A percentile compares a stretch with the other conserved stretches of the same genome.
These are phyloP conservation scores for Chiroxiphia lanceolata DNA, from an alignment of 2,797 vertebrate genomes.

Conservation along the genomic window DNA sequence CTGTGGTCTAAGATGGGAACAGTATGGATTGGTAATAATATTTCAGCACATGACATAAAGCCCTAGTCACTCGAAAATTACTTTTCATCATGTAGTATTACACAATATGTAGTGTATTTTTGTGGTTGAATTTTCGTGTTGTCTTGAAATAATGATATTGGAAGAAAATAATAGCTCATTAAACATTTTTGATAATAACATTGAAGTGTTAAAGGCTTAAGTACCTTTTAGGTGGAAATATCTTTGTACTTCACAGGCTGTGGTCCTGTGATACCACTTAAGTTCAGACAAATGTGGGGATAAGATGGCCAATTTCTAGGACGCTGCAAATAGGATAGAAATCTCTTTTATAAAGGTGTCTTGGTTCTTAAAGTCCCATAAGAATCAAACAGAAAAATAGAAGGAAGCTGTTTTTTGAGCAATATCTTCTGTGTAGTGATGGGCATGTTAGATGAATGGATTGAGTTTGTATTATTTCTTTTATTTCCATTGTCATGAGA, in stretches of 20 bases:
- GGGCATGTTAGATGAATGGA: slow-evolving; percentile 2
- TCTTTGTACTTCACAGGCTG: background rate
- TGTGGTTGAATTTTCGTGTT: background rate
- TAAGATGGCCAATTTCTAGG: background rate
- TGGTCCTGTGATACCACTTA: background rate
- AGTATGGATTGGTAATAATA: background rate
- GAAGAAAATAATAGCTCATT: background rate
- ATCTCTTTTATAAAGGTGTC: background rate
- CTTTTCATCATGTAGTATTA: background rate
- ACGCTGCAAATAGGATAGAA: background rate
- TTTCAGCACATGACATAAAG: background rate
- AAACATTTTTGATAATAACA: background rate
- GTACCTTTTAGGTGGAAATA: background rate
- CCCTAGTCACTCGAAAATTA: background rate
- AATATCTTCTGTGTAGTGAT: background rate
- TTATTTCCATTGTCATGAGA: slow-evolving; percentile 65
- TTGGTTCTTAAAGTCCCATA: background rate
- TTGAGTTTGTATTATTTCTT: slow-evolving; percentile 64
- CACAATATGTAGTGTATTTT: background rate
- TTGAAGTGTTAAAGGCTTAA: background rate
- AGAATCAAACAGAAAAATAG: background rate
- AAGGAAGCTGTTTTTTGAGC: background rate
- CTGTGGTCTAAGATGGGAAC: background rate
- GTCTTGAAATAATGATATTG: background rate
- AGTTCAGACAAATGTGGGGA: background rate